Evolutionary conservation across 2,113 vertebrate genomes (phyloP), one percentile per base, ranked within the genome.

Genomic region (Todiramphus saurophagus): DNA sequence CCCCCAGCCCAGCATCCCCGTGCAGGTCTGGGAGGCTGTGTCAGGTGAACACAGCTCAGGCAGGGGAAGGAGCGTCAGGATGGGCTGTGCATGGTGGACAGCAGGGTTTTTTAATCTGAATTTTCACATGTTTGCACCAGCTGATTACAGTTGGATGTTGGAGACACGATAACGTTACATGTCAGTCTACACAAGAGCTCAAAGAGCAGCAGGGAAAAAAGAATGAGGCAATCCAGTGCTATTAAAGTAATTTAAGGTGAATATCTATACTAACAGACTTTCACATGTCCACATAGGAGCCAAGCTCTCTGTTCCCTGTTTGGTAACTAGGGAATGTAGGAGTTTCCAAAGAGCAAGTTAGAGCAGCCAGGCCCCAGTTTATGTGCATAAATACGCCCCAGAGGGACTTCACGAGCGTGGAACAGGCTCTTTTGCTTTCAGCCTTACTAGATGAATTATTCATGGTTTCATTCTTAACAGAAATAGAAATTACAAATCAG

Each of bases 381-480:
- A 44, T 90, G 63, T 88, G 73, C 72, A 62, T 86, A 89, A 94
- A 90, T 66, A 83, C 53, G 56, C 79, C 95, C 73, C 68, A 70
- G 68, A 59, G 93, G 72, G 72, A 69, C 83, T 90, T 62, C 5
- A 13, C 37, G n/a, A 80, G 74, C 69, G 9, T 50, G 53, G 56
- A 64, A 58, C 46, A 66, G 55, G 68, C 86, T 94, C 80, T 80
- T 56, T 33, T 93, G 74, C 92, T 95, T 91, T 94, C 83, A 90
- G 51, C 41, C 41, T 74, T 77, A n/a, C 0, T 3, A 68, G 55
- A 86, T 93, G 72, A 93, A 95, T 97, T 92, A 95, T 97, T 94
- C 84, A 95, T 96, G 80, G 90, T 93, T 94, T 96, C 83, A 92
- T 94, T 97, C 93, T 93, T 88, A 87, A 90, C 88, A 94, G 90